Conservation (phyloP, 2,113 vertebrate species). For the Podiceps cristatus region DNA sequence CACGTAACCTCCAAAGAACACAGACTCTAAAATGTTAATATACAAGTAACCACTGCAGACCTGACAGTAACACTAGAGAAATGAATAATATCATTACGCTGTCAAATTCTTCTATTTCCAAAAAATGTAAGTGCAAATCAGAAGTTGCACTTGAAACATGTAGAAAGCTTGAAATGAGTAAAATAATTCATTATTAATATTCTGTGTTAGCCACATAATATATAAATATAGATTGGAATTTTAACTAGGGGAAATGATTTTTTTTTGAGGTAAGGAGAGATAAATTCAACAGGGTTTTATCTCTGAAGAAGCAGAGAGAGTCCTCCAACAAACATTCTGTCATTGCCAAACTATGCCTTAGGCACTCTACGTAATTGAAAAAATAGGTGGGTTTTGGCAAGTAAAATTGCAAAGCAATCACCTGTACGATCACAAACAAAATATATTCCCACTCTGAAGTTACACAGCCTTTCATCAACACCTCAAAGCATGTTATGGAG, state of each 20-base stretch:
- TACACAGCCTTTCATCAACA: neutral
- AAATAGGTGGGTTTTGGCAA: neutral
- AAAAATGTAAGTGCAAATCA: slow-evolving; percentile 16
- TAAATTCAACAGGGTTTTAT: neutral
- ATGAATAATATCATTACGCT: neutral
- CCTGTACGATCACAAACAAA: neutral
- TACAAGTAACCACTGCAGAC: neutral
- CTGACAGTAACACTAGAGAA: neutral
- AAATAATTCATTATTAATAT: neutral
- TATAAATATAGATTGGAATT: neutral
- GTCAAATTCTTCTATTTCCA: neutral
- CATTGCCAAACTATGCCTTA: slow-evolving; percentile 1
- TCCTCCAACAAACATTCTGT: neutral
- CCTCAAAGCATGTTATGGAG: neutral
- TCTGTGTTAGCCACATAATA: neutral
- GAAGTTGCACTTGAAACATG: neutral
- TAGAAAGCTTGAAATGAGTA: slow-evolving; percentile 45
- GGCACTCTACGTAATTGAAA: neutral
- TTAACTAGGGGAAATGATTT: neutral
- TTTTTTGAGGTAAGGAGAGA: neutral
- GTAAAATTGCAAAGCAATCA: slow-evolving; percentile 15
- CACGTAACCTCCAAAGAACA: neutral
- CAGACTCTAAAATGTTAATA: neutral
- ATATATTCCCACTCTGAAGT: neutral
- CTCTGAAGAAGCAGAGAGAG: neutral